These are phyloP conservation scores for Pyrgus malvae DNA, from an alignment of 2,888 invertebrate genomes.

Conservation along the genomic window DNA sequence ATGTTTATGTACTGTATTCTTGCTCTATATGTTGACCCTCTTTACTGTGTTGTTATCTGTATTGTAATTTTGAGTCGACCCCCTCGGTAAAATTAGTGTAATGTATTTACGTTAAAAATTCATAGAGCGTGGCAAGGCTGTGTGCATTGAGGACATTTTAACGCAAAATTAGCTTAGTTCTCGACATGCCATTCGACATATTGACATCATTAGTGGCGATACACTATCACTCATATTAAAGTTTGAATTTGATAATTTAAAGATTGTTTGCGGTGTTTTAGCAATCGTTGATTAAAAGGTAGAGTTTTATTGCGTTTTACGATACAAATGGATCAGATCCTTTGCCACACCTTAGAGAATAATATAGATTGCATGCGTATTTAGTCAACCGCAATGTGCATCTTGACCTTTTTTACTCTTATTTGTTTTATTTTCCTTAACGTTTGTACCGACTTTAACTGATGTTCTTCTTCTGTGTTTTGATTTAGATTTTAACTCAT, in stretches of 20 bases:
- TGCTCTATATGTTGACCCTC: conserved; percentile 73
- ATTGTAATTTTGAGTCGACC: conserved; percentile 75
- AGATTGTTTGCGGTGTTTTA: conserved; percentile 65
- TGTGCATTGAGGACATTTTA: conserved; percentile 84
- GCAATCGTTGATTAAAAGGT: conserved; percentile 57
- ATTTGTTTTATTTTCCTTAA: conserved; percentile 46
- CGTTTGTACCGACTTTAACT: conserved; percentile 54
- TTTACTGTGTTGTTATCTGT: conserved; percentile 77
- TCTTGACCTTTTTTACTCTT: conserved; percentile 47
- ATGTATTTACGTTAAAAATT: conserved; percentile 75
- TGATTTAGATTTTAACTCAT: conserved; percentile 48
- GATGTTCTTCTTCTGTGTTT: conserved; percentile 46
- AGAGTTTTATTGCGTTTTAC: conserved; percentile 62
- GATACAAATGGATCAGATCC: conserved; percentile 75
- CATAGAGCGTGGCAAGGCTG: conserved; percentile 87
- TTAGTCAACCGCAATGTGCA: conserved; percentile 60
- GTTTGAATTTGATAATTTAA: conserved; percentile 58
- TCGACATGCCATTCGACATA: conserved; percentile 72
- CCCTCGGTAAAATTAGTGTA: conserved; percentile 80
- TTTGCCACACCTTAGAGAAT: conserved; percentile 82
- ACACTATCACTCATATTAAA: conserved; percentile 72
- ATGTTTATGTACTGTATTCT: conserved; percentile 70
- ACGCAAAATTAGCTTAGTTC: conserved; percentile 78
- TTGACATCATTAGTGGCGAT: conserved; percentile 63
- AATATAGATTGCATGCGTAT: conserved; percentile 69